These are phyloP conservation scores for Tupaia chinensis DNA, from an alignment of 2,113 vertebrate genomes.

Conservation along the genomic window DNA sequence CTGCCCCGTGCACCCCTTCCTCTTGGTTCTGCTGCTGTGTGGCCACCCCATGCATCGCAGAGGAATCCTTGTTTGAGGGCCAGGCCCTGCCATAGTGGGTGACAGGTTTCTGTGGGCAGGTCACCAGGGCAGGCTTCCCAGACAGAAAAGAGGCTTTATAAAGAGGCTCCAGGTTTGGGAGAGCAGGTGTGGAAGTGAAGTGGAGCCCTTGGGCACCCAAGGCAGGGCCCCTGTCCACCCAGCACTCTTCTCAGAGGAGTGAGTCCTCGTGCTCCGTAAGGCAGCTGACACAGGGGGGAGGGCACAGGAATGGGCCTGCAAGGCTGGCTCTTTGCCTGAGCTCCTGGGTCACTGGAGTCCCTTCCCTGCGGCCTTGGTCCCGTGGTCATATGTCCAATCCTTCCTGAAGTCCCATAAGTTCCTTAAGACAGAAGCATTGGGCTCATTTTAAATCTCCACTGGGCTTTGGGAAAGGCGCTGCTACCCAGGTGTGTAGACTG, in stretches of 20 bases:
- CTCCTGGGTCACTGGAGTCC: not conserved
- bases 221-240: not conserved
- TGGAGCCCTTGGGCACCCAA: accelerated
- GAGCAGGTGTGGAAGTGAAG: not conserved
- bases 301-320: not conserved
- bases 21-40: not conserved
- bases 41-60: accelerated
- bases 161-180: not conserved
- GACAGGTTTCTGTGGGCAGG: not conserved
- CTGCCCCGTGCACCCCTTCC: accelerated
- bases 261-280: not conserved
- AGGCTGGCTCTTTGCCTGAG: not conserved
- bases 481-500: not conserved
- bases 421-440: not conserved
- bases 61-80: not conserved
- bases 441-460: not conserved
- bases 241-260: not conserved
- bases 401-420: not conserved
- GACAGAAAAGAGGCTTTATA: not conserved
- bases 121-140: not conserved
- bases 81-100: not conserved
- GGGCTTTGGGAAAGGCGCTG: not conserved
- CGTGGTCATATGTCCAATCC: not conserved
- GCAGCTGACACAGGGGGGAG: accelerated
- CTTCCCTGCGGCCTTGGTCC: not conserved